Evolutionary conservation across 2,888 invertebrate genomes (phyloP), one percentile per base, ranked within the genome.

Genomic region (Teleiodes luculella): DNA sequence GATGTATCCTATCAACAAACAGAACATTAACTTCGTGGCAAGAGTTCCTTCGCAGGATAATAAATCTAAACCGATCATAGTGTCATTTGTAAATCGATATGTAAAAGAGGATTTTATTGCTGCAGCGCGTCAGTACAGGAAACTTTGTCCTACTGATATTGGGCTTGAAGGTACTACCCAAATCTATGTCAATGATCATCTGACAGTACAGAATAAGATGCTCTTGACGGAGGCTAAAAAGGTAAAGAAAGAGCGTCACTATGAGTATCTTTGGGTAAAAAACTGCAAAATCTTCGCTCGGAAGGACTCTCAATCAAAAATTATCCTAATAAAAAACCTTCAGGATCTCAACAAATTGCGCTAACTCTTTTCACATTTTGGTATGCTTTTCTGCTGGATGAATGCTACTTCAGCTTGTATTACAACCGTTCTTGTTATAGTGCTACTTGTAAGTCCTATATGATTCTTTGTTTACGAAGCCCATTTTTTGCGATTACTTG

Each of bases 31-130:
- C n/a, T 56, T 43, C 14, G 30, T 56, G 2, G 16, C 52, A 2
- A 20, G 56, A 13, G 30, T 56, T 0, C 56, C 56, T 0, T 46
- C 45, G 8, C 33, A 37, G 14, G 24, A 41, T 13, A 20, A 18
- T 11, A 52, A 52, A 14, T 2, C 24, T 3, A 53, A 52, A 18
- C 16, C 49, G 0, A 56, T 52, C 10, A 18, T 45, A 16, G 56
- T 1, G n/a, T n/a, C n/a, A n/a, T n/a, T n/a, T n/a, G n/a, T n/a
- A n/a, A n/a, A n/a, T n/a, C n/a, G n/a, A n/a, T 56, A 56, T 13
- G 7, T 50, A 1, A 56, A 56, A 30, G 56, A 56, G n/a, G 49
- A 56, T 30, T 56, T 53, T 18, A 28, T 56, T 3, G 53, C 56
- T 16, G 49, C 52, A 10, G 43, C 56, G 0, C 48, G 50, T 6